These are phyloP conservation scores for Dendrolimus houi DNA, from an alignment of 2,888 invertebrate genomes.

Conservation along the genomic window DNA sequence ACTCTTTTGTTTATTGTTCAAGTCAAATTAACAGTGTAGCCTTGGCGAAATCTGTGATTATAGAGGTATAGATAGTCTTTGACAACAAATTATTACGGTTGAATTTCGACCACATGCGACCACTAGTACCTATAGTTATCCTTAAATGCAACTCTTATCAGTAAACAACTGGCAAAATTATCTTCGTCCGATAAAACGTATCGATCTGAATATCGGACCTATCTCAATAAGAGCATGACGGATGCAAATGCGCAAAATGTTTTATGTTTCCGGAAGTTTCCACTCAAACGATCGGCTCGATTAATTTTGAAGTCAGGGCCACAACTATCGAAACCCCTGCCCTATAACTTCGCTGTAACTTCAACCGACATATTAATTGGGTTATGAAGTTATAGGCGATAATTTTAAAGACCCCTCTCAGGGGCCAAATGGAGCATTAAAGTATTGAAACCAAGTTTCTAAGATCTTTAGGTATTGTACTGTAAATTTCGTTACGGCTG, in stretches of 20 bases:
- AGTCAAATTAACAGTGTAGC: no score
- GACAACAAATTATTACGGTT: no score
- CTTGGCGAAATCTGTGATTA: no score
- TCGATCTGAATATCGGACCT: background rate
- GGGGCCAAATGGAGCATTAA: background rate
- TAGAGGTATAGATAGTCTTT: no score
- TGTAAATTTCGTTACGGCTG: background rate
- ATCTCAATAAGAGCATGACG: background rate
- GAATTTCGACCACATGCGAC: no score
- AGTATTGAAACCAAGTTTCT: background rate
- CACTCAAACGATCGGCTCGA: slow-evolving; percentile 34
- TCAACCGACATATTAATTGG: slow-evolving; percentile 24
- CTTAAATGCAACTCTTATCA: no score
- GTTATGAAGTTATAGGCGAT: slow-evolving; percentile 24
- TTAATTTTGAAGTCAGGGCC: slow-evolving; percentile 42
- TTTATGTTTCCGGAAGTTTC: slow-evolving; percentile 22
- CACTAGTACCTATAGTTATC: no score
- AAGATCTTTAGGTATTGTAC: background rate
- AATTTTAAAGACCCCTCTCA: slow-evolving; percentile 6
- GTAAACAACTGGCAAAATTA: no score
- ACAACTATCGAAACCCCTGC: slow-evolving; percentile 28
- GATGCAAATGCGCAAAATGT: slow-evolving; percentile 1
- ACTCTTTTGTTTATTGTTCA: no score
- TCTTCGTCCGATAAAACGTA: no score
- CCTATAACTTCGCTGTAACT: slow-evolving; percentile 24